Evolutionary conservation across 2,797 vertebrate species (phyloP), one percentile per base, ranked within the genome.

Genomic region (Otolemur crassicaudatus): DNA sequence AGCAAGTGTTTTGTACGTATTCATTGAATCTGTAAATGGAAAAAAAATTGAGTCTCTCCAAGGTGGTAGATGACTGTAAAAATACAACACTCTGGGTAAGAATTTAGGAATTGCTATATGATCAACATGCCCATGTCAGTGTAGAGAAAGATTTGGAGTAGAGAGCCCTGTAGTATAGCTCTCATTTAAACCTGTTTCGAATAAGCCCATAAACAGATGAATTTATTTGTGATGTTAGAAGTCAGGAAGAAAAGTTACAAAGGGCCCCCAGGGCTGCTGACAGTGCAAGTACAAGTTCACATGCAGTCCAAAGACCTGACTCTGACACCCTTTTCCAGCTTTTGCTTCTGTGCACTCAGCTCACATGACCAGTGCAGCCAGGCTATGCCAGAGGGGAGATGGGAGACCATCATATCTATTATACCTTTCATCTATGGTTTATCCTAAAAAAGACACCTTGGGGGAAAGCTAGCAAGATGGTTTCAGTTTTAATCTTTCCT

Each of bases 11-110:
- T 87, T 56, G 56, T 72, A 34, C 16, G 7, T 86, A 40, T 63
- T 81, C 75, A 56, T 53, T 86, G 67, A 92, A 86, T 76, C 82
- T 76, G 40, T 84, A n/a, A 86, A 81, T 80, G 60, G 65, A 61
- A 60, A 49, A 19, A 61, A 76, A 13, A 70, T 31, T 31, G 12
- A 25, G 43, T 49, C 40, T 72, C 19, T 89, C 49, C 40, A 56
- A 69, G 17, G 23, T 76, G 61, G 40, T 90, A 81, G 75, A 73
- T 53, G 37, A 65, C 11, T 82, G 87, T 56, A 91, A 82, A 31
- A 96, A 83, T 65, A 29, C 83, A 58, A 88, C 11, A 40, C 56
- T 73, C 43, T 73, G 8, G 46, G 25, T 91, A 37, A 61, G 27
- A 63, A 58, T 83, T 88, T 88, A 79, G 27, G 56, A 73, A 80